Percentiles rank a stretch among this genome's conserved stretches.
These are phyloP conservation scores for Argopecten irradians DNA, from an alignment of 1,140 invertebrate species.

Conservation along the genomic window DNA sequence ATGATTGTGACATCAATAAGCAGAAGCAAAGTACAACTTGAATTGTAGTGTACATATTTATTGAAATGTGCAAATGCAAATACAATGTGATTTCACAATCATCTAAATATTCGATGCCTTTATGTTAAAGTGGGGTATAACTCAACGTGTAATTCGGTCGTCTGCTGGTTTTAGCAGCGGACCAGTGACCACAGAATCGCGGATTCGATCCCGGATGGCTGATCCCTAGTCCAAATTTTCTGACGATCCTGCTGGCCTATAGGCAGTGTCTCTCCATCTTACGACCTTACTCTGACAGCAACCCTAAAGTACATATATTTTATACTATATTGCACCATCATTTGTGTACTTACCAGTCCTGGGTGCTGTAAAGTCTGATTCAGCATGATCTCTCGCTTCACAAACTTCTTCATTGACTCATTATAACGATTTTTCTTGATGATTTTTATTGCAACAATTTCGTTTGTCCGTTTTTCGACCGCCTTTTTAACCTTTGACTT, in stretches of 20 bases:
- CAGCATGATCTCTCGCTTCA: constrained; percentile 89
- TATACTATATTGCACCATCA: neutral
- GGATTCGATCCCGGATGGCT: neutral
- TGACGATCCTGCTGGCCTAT: neutral
- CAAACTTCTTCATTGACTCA: constrained; percentile 87
- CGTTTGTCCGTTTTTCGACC: constrained; percentile 83
- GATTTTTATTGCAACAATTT: constrained; percentile 89
- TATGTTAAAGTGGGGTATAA: too few relatives aligned
- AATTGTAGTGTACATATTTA: neutral
- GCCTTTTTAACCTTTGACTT: constrained; percentile 89
- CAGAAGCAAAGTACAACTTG: neutral
- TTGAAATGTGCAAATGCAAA: too few relatives aligned
- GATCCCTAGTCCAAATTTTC: neutral
- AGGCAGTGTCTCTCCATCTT: neutral
- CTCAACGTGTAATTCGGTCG: too few relatives aligned
- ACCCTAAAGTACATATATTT: too few relatives aligned
- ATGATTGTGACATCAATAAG: neutral
- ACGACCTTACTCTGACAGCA: neutral
- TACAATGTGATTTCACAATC: too few relatives aligned
- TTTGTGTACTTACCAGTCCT: constrained; percentile 87
- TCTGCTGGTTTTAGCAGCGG: neutral
- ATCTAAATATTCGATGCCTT: too few relatives aligned
- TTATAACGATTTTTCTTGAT: constrained; percentile 88
- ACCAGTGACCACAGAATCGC: too few relatives aligned
- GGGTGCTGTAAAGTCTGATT: constrained; percentile 83